A percentile compares a stretch with the other conserved stretches of the same genome.
Evolutionary conservation across 2,888 invertebrate genomes (phyloP).

Genomic region (Cartodere bifasciata): DNA sequence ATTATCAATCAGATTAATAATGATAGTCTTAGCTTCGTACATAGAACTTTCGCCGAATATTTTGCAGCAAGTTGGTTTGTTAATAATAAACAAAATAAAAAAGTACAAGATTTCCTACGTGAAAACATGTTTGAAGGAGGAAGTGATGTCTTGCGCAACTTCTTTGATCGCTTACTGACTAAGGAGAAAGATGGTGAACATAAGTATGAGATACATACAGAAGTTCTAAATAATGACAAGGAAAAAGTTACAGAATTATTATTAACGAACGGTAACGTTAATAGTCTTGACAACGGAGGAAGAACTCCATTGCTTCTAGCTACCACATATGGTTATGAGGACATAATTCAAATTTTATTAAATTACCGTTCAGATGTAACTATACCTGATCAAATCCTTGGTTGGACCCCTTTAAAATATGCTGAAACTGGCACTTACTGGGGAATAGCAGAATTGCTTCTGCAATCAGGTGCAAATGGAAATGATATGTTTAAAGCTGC

Average conservation of each 20-base stretch:
- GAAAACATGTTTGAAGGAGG: background rate
- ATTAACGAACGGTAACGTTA: background rate
- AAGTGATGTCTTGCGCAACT: background rate
- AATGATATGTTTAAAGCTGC: background rate
- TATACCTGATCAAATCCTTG: background rate
- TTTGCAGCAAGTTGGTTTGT: background rate
- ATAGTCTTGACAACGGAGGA: background rate
- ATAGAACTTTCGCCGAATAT: slow-evolving; percentile 1
- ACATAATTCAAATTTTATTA: background rate
- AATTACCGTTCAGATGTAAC: background rate
- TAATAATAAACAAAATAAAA: background rate
- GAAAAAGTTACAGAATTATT: background rate
- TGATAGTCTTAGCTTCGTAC: background rate
- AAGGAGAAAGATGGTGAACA: slow-evolving; percentile 1
- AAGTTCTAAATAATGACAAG: background rate
- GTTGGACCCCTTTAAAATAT: background rate
- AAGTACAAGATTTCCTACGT: background rate
- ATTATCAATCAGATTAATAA: no score
- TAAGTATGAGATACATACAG: slow-evolving; percentile 1
- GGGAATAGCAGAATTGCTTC: background rate
- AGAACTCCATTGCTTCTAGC: background rate
- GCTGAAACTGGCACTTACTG: background rate
- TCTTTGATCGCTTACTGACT: no score
- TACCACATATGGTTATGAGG: background rate
- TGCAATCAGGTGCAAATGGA: background rate